phyloP scores from a whole-genome alignment of 37 sponge, comb jelly and placozoan genomes.

The Diacarnus erythraeanus region DNA sequence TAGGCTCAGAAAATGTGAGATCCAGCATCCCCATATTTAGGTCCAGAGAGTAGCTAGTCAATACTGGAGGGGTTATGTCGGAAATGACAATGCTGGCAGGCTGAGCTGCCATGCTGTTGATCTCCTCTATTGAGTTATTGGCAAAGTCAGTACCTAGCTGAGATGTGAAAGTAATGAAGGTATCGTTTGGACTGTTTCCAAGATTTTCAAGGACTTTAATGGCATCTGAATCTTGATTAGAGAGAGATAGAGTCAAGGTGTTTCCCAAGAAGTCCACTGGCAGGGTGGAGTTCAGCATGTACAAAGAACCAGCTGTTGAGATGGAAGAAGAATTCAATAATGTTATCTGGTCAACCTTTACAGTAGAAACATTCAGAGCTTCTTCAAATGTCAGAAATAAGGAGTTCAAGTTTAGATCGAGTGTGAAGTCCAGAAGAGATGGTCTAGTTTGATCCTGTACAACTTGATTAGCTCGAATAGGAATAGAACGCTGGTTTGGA shows the following conservation, averaged over 20 bases:
- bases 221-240: conserved; percentile 54
- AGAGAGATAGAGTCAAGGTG: conserved; percentile 49
- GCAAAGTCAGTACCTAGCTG: conserved; percentile 60
- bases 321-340: conserved; percentile 27
- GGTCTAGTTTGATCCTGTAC: conserved; percentile 66
- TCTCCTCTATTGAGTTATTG: conserved; percentile 32
- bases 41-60: conserved; percentile 60
- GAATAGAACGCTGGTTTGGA: conserved; percentile 25
- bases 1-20: conserved; percentile 77
- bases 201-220: conserved; percentile 50
- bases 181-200: conserved; percentile 22
- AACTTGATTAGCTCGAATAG: conserved; percentile 40
- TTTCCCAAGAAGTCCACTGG: conserved; percentile 23
- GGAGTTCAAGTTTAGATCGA: conserved; percentile 56
- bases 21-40: conserved; percentile 49
- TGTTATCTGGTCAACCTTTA: conserved; percentile 41
- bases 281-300: conserved; percentile 40
- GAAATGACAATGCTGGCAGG: conserved; percentile 21
- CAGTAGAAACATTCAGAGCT: conserved; percentile 56
- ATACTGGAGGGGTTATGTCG: conserved; percentile 63
- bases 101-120: conserved; percentile 13
- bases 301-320: neutral
- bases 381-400: conserved; percentile 72
- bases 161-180: conserved; percentile 42
- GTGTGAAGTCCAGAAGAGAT: conserved; percentile 36